phyloP scores from a whole-genome alignment of 2,113 vertebrate genomes.

The Origma solitaria region DNA sequence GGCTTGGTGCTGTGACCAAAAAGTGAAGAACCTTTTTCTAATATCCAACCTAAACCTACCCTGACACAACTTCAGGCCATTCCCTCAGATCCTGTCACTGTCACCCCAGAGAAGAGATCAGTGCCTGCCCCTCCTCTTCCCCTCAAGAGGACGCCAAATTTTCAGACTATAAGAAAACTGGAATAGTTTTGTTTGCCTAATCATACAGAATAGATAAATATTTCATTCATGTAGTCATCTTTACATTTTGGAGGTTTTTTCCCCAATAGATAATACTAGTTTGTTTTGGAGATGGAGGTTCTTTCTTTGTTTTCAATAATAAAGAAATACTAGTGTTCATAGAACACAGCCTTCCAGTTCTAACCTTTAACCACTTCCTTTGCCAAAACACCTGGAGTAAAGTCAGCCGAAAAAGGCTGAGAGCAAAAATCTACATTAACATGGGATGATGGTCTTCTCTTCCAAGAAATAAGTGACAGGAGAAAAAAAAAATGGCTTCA shows the following conservation, averaged over 20 bases:
- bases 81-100: not conserved
- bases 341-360: not conserved
- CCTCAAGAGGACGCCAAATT: not conserved
- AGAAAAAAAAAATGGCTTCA: not conserved
- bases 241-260: not conserved
- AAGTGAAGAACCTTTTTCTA: not conserved
- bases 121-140: no score
- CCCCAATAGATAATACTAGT: not conserved
- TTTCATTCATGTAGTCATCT: not conserved
- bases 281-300: not conserved
- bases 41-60: not conserved
- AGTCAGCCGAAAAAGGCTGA: not conserved
- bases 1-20: not conserved
- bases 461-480: not conserved
- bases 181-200: not conserved
- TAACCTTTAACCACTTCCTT: not conserved
- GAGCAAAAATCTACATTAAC: not conserved
- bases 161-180: not conserved
- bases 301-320: not conserved
- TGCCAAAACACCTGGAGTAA: not conserved
- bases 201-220: not conserved
- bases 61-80: not conserved
- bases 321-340: not conserved
- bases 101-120: not conserved
- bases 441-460: not conserved